phyloP scores from a whole-genome alignment of 2,797 vertebrate genomes.

The Furcifer pardalis region DNA sequence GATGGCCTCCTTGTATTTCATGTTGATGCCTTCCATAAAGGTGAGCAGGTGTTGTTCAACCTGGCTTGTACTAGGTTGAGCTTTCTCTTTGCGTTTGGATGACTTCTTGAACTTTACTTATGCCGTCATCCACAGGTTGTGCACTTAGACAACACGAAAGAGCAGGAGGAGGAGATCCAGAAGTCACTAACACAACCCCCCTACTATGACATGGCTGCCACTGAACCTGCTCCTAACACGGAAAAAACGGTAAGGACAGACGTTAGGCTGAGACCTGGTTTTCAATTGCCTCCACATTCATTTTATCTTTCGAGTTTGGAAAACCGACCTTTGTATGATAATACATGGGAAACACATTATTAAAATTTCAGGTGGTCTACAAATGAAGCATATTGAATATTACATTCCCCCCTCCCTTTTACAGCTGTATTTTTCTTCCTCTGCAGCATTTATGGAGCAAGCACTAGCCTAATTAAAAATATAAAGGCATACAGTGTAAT shows the following conservation, averaged over 20 bases:
- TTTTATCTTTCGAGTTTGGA: background rate
- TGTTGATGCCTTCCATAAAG: rapidly evolving
- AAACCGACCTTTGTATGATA: too few relatives aligned
- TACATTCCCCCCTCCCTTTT: too few relatives aligned
- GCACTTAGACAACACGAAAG: slow-evolving; percentile 81
- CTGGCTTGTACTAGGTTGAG: background rate
- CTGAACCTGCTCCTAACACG: slow-evolving; percentile 82
- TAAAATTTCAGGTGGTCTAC: too few relatives aligned
- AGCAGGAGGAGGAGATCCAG: slow-evolving; percentile 82
- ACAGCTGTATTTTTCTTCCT: too few relatives aligned
- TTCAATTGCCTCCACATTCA: background rate
- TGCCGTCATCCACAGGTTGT: slow-evolving; percentile 80
- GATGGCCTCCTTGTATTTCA: too few relatives aligned
- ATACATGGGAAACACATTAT: too few relatives aligned
- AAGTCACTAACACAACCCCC: slow-evolving; percentile 86
- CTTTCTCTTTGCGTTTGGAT: too few relatives aligned
- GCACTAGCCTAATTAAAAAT: too few relatives aligned
- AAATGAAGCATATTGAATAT: too few relatives aligned
- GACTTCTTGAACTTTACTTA: slow-evolving; percentile 16
- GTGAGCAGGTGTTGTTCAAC: background rate
- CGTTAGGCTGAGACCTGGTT: background rate
- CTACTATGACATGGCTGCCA: slow-evolving; percentile 89
- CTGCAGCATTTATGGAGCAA: too few relatives aligned
- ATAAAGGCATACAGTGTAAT: too few relatives aligned
- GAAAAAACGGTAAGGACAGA: slow-evolving; percentile 85